Conservation (phyloP, 2,113 vertebrate genomes). For the Charadrius vociferus region DNA sequence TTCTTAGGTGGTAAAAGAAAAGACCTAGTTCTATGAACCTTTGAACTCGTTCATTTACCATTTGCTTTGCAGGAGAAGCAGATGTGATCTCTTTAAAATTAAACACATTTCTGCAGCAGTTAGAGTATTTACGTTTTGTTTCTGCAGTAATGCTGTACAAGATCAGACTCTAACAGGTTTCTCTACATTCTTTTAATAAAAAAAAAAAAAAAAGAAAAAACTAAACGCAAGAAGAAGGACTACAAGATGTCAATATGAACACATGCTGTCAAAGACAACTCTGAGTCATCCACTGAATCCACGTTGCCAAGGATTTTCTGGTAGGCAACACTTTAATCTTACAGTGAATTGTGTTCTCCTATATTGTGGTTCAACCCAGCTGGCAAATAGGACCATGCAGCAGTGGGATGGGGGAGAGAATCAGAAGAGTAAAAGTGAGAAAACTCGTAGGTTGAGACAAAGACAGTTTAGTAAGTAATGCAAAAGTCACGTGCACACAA, state of each 20-base stretch:
- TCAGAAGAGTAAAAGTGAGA: neutral
- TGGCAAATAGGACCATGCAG: neutral
- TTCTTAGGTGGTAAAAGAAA: neutral
- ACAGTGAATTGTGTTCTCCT: neutral
- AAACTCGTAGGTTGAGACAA: neutral
- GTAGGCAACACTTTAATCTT: neutral
- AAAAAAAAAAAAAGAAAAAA: neutral
- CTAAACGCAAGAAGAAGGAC: neutral
- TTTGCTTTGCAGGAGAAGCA: neutral
- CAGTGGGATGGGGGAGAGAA: neutral
- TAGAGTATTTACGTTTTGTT: neutral
- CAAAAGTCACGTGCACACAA: neutral
- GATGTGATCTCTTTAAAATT: neutral
- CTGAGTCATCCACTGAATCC: neutral
- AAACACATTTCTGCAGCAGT: neutral
- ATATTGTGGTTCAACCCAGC: neutral
- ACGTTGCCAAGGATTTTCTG: neutral
- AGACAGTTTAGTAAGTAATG: neutral
- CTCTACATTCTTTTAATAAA: neutral
- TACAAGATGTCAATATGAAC: neutral
- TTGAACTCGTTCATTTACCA: neutral
- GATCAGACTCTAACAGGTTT: neutral
- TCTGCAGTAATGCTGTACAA: neutral
- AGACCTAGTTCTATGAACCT: neutral
- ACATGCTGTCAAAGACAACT: neutral